Conservation (phyloP, 2,888 invertebrate genomes). For the Chrysolina americana region DNA sequence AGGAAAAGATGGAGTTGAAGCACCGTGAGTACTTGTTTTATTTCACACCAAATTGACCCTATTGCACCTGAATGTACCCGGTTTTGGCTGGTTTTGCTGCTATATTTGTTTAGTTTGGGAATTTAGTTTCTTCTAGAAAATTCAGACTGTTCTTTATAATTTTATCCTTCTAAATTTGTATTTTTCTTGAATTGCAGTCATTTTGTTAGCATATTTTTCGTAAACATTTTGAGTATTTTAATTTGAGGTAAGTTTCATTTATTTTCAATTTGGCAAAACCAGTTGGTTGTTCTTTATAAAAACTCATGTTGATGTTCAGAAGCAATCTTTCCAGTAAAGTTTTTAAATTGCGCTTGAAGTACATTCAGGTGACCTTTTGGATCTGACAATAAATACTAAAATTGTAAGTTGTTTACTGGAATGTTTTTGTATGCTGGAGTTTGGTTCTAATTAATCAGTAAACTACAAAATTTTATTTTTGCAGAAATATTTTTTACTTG, state of each 20-base stretch:
- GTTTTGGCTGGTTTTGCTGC: constrained; percentile 46
- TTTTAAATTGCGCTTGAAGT: constrained; percentile 24
- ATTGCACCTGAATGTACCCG: constrained; percentile 52
- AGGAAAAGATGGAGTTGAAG: constrained; percentile 63
- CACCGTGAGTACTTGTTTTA: constrained; percentile 68
- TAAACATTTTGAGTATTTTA: constrained; percentile 24
- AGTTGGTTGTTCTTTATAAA: constrained; percentile 32
- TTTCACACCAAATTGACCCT: constrained; percentile 50
- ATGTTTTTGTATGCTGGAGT: not conserved
- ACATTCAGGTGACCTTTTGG: constrained; percentile 43
- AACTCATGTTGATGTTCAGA: not conserved
- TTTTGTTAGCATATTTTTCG: not conserved
- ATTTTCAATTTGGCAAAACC: constrained; percentile 44
- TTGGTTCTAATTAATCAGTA: not conserved
- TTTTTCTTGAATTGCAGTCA: not conserved
- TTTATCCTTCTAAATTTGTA: constrained; percentile 18
- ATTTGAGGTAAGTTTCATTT: constrained; percentile 45
- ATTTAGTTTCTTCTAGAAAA: too few species aligned
- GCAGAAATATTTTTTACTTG: not conserved
- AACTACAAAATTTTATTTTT: not conserved
- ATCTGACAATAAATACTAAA: constrained; percentile 42
- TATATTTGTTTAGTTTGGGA: not conserved
- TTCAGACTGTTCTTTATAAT: not conserved
- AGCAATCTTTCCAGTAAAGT: constrained; percentile 4
- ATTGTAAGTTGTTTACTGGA: constrained; percentile 23